Evolutionary conservation across 2,888 invertebrate species (phyloP).

Genomic region (Aspidiotus rigidus): DNA sequence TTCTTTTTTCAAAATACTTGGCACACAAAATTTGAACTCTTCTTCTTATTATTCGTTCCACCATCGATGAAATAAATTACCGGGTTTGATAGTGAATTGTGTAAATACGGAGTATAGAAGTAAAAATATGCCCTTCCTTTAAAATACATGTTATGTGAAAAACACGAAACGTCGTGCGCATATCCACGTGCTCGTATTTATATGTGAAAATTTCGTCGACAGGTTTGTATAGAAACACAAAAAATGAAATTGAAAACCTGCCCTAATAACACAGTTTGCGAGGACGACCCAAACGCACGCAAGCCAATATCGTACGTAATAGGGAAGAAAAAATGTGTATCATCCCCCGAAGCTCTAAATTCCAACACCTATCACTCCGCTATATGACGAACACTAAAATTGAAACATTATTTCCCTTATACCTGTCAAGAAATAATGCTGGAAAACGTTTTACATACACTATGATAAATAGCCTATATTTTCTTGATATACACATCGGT

Average conservation of each 20-base stretch:
- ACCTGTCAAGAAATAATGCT: conserved; percentile 2
- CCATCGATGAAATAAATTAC: no score
- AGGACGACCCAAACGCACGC: no score
- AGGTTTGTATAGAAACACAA: no score
- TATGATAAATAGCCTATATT: background rate
- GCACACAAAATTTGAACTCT: no score
- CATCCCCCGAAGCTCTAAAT: conserved; percentile 1
- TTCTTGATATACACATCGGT: background rate
- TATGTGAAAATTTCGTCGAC: background rate
- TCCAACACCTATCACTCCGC: conserved; percentile 11
- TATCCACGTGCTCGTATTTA: background rate
- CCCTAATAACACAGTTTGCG: background rate
- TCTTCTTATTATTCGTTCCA: no score
- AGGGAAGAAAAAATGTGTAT: background rate
- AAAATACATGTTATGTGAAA: no score
- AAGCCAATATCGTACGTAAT: no score
- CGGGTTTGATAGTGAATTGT: no score
- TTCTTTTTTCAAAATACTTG: no score
- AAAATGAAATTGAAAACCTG: background rate
- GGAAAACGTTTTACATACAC: background rate
- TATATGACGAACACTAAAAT: conserved; percentile 8
- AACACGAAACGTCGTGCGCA: background rate
- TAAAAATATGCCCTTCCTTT: no score
- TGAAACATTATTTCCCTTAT: conserved; percentile 14
- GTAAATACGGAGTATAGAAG: no score